Percentiles rank a stretch among this genome's conserved stretches.
These are phyloP conservation scores for Gopherus flavomarginatus DNA, from an alignment of 2,113 vertebrate genomes.

Conservation along the genomic window DNA sequence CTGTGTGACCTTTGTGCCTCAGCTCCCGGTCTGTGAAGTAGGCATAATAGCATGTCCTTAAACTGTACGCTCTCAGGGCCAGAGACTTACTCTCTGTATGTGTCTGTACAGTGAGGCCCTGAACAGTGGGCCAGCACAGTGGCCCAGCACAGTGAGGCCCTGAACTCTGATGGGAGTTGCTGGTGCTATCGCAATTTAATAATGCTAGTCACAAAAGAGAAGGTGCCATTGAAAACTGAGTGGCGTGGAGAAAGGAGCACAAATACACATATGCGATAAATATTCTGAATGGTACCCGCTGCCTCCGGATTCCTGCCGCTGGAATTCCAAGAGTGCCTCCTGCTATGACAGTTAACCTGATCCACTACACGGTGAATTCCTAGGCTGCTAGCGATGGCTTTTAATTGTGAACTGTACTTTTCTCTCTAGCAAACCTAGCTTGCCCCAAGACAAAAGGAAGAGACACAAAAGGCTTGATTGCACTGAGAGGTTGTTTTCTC, in stretches of 20 bases:
- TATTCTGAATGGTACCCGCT: neutral
- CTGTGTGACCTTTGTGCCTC: neutral
- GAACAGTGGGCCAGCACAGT: too few species aligned
- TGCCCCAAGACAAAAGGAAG: neutral
- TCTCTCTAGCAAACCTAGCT: neutral
- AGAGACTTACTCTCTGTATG: neutral
- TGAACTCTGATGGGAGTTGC: neutral
- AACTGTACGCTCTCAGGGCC: neutral
- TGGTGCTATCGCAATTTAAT: neutral
- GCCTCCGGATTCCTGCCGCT: neutral
- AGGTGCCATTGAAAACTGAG: neutral
- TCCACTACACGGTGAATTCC: neutral
- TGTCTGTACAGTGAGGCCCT: neutral
- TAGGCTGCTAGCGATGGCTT: neutral
- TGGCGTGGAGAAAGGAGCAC: neutral
- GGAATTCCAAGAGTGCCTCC: neutral
- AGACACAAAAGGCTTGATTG: constrained; percentile 11
- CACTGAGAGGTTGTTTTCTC: constrained; percentile 41
- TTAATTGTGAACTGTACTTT: neutral
- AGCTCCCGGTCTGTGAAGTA: neutral
- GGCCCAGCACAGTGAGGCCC: neutral
- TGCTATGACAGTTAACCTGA: neutral
- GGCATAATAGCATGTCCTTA: neutral
- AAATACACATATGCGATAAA: neutral
- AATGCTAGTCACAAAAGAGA: neutral